These are phyloP conservation scores for Schizopygopsis malacanthus DNA, from an alignment of 2,797 vertebrate genomes.

Conservation along the genomic window DNA sequence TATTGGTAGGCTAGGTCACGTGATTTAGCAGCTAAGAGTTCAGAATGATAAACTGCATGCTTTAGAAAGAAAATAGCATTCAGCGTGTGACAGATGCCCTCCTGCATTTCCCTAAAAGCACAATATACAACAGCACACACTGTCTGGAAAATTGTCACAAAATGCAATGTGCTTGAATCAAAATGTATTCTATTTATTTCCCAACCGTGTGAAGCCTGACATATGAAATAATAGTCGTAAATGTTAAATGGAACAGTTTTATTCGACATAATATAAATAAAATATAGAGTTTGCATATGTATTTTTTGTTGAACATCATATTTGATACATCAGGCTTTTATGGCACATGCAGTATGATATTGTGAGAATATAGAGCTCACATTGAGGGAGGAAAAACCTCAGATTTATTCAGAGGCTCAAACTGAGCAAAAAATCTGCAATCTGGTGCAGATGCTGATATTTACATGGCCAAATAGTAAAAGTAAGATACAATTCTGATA, in stretches of 20 bases:
- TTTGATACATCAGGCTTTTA: not conserved
- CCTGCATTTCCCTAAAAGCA: not conserved
- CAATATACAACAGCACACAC: not conserved
- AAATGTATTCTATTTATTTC: not conserved
- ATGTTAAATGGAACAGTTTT: not conserved
- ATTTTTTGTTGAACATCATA: not conserved
- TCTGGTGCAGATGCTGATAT: not conserved
- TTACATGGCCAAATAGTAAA: not conserved
- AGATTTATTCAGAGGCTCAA: not conserved
- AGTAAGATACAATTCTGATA: not conserved
- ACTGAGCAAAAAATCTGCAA: not conserved
- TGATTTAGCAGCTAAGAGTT: not conserved
- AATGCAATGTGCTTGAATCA: not conserved
- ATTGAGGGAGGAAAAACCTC: not conserved
- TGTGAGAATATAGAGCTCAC: not conserved
- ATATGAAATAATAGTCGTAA: not conserved
- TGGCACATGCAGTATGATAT: not conserved
- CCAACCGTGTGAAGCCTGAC: not conserved
- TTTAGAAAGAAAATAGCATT: slow-evolving; percentile 2
- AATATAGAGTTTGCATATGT: not conserved
- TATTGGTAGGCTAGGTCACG: not conserved
- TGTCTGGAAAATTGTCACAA: not conserved
- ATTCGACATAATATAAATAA: not conserved
- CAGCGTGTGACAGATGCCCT: not conserved
- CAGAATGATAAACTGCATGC: not conserved